Base-by-base conservation (phyloP, 1,140 invertebrate species). In the Microplitis mediator region DNA sequence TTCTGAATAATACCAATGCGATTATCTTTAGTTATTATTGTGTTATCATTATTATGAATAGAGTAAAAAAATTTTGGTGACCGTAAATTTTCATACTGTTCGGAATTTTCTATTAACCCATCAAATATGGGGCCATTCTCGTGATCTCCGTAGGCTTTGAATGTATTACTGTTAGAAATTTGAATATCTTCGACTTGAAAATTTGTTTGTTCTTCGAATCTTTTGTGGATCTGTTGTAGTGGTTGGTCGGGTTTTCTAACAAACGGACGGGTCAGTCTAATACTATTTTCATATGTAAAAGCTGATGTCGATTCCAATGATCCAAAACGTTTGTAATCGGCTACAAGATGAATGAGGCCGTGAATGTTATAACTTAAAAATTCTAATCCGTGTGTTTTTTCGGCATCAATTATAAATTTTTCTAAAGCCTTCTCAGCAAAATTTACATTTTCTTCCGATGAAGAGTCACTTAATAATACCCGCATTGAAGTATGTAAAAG, bases 251-350 rank as follows among this genome's bases (percentile, higher is more conserved):
- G 74, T 69, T 76, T 76, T 32, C 69, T 69, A 31, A 65, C 23
- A 52, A 62, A 74, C 9, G 23, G 36, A 0, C 69, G 54, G 39
- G 65, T 69, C 3, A 65, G 14, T 11, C 8, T 54, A 61, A 76
- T 74, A 50, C 69, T 71, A 62, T 74, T 76, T 58, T 76, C 75
- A 35, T 74, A 76, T 8, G 72, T 69, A 60, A 76, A 76, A 13
- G 75, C 75, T 4, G 72, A 74, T 50, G 60, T 66, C 9, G 11
- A 39, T 34, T 76, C 66, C 31, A 73, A 9, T 4, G 54, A 54
- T 56, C 74, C 74, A 62, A 67, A 58, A 5, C 8, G 0, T 16
- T 56, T 51, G n/a, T 65, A 66, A 71, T 76, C 71, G 62, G 62
- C 5, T n/a, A 76, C 74, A 4, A 73, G 39, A 61, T 76, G 74